Evolutionary conservation across 2,888 invertebrate species (phyloP).

Genomic region (Lasioglossum villosulum): DNA sequence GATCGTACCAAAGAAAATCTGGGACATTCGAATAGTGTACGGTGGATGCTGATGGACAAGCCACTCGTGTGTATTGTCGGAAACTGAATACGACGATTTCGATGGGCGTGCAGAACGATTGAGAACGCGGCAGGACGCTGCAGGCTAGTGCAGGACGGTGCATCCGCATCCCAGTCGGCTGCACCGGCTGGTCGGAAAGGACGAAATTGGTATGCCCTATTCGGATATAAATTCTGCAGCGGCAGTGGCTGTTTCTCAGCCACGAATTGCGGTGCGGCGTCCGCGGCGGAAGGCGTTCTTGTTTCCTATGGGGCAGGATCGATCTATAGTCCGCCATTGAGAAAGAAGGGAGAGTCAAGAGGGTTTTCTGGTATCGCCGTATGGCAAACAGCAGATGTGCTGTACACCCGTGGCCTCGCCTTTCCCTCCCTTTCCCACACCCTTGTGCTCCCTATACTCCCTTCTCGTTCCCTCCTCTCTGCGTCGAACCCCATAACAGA

Average conservation of each 20-base stretch:
- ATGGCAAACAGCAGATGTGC: slow-evolving; percentile 80
- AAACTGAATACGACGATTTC: slow-evolving; percentile 35
- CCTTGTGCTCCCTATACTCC: slow-evolving; percentile 22
- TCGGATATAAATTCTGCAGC: slow-evolving; percentile 57
- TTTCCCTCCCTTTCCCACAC: slow-evolving; percentile 30
- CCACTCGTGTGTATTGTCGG: neutral
- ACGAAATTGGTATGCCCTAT: slow-evolving; percentile 45
- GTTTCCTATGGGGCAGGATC: slow-evolving; percentile 72
- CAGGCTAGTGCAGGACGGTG: neutral
- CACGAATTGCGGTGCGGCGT: slow-evolving; percentile 70
- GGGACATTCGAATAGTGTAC: too few relatives aligned
- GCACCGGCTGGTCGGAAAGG: slow-evolving; percentile 20
- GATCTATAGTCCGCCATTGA: slow-evolving; percentile 75
- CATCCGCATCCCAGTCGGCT: neutral
- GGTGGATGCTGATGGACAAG: too few relatives aligned
- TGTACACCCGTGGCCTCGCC: slow-evolving; percentile 56
- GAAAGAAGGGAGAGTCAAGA: slow-evolving; percentile 69
- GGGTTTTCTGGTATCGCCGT: slow-evolving; percentile 79
- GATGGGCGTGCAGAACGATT: neutral
- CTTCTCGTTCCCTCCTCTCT: slow-evolving; percentile 12
- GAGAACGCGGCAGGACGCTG: neutral
- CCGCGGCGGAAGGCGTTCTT: slow-evolving; percentile 71
- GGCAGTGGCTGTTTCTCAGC: slow-evolving; percentile 66
- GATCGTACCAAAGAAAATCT: too few relatives aligned
- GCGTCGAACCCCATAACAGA: slow-evolving; percentile 1